Percentiles rank a stretch among this genome's conserved stretches.
These are phyloP conservation scores for Microplitis mediator DNA, from an alignment of 1,140 invertebrate species.

Conservation along the genomic window DNA sequence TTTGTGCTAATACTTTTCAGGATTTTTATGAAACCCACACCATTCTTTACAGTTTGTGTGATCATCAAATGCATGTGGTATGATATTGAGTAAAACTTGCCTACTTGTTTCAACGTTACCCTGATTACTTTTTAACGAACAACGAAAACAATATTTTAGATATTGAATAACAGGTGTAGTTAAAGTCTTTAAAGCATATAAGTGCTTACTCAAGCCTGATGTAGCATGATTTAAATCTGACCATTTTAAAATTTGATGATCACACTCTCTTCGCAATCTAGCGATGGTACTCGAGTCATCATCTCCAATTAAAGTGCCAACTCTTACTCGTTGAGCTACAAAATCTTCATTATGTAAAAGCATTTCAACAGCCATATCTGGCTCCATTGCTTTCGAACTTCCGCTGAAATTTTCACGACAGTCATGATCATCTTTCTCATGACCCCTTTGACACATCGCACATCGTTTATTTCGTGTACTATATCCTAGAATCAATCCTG, in stretches of 20 bases:
- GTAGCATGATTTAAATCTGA: slow-evolving; percentile 31
- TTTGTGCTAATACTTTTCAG: slow-evolving; percentile 25
- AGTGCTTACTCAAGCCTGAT: slow-evolving; percentile 15
- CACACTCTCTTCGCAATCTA: slow-evolving; percentile 23
- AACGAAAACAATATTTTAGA: slow-evolving; percentile 24
- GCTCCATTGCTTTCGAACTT: slow-evolving; percentile 35
- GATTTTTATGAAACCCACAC: slow-evolving; percentile 26
- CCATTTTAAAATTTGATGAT: slow-evolving; percentile 26
- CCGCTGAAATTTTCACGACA: slow-evolving; percentile 22
- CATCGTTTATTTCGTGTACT: slow-evolving; percentile 17
- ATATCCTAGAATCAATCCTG: slow-evolving; percentile 9
- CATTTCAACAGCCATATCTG: slow-evolving; percentile 34
- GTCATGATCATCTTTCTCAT: slow-evolving; percentile 15
- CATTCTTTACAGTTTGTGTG: slow-evolving; percentile 30
- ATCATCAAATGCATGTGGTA: slow-evolving; percentile 34
- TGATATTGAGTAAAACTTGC: slow-evolving; percentile 25
- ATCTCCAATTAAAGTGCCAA: slow-evolving; percentile 32
- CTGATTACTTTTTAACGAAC: slow-evolving; percentile 23
- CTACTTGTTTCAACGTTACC: slow-evolving; percentile 11
- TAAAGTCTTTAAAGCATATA: slow-evolving; percentile 14
- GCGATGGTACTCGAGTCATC: slow-evolving; percentile 34
- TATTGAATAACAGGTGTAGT: slow-evolving; percentile 21
- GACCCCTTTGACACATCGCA: slow-evolving; percentile 5
- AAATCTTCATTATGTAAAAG: slow-evolving; percentile 26
- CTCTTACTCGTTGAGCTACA: slow-evolving; percentile 15